Conservation (phyloP, 2,113 vertebrate genomes). For the Physeter macrocephalus region DNA sequence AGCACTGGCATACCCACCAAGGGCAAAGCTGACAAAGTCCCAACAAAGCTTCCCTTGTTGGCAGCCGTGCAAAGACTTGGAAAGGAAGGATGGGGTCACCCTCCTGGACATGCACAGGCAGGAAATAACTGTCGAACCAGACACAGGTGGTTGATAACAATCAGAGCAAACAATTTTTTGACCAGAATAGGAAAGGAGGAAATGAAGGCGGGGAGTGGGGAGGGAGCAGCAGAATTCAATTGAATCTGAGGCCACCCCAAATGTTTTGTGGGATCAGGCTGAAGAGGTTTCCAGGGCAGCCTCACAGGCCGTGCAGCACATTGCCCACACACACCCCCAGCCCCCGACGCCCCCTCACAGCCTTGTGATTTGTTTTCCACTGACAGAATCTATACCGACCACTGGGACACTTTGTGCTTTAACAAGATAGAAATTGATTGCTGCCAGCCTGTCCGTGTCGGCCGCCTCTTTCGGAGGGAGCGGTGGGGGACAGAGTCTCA, state of each 20-base stretch:
- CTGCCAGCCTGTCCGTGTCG: neutral
- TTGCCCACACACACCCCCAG: neutral
- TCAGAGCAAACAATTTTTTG: slow-evolving; percentile 65
- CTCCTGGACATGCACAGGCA: slow-evolving; percentile 50
- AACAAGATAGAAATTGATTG: slow-evolving; percentile 69
- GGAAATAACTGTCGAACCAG: slow-evolving; percentile 66
- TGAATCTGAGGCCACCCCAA: slow-evolving; percentile 34
- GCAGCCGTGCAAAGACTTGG: slow-evolving; percentile 23
- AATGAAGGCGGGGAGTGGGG: slow-evolving; percentile 1
- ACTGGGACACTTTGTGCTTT: slow-evolving; percentile 49
- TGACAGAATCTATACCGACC: slow-evolving; percentile 37
- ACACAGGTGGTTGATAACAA: slow-evolving; percentile 74
- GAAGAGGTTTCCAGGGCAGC: neutral
- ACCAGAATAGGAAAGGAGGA: slow-evolving; percentile 57
- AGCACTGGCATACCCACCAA: neutral
- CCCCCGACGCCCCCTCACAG: neutral
- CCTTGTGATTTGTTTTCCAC: slow-evolving; percentile 43
- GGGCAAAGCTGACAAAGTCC: slow-evolving; percentile 17
- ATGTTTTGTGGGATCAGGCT: neutral
- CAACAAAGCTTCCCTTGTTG: slow-evolving; percentile 55
- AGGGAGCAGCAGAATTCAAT: slow-evolving; percentile 18
- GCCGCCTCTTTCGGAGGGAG: neutral
- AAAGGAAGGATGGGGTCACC: slow-evolving; percentile 56
- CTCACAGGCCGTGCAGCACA: neutral
- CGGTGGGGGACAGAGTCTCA: neutral